Percentiles rank a stretch among this genome's conserved stretches.
phyloP scores from a whole-genome alignment of 2,888 invertebrate species.

The Cephus pulcher region DNA sequence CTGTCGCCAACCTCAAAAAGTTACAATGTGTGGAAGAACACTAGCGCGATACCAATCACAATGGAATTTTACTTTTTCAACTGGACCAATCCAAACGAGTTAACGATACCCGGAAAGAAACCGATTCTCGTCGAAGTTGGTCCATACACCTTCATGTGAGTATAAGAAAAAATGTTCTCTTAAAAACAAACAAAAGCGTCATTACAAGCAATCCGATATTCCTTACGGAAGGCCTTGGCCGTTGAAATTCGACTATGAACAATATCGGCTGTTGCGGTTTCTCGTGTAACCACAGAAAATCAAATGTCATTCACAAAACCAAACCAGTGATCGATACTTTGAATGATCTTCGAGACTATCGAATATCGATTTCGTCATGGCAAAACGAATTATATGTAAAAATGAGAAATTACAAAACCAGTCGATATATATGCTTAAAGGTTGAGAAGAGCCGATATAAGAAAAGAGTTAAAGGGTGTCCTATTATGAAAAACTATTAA shows the following conservation, averaged over 20 bases:
- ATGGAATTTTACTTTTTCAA: constrained; percentile 81
- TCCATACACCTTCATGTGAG: constrained; percentile 66
- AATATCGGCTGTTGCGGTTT: not conserved
- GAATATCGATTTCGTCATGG: not conserved
- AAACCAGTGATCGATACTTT: not conserved
- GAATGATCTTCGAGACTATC: not conserved
- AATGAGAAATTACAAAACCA: not conserved
- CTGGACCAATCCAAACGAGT: constrained; percentile 81
- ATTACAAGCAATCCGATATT: not conserved
- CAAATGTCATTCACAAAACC: not conserved
- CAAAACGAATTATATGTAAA: not conserved
- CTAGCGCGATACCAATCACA: constrained; percentile 71
- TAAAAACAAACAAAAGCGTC: not conserved
- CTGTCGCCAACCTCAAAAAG: constrained; percentile 73
- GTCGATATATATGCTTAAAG: not conserved
- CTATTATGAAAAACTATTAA: not conserved
- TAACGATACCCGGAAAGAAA: constrained; percentile 70
- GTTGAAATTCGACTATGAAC: not conserved
- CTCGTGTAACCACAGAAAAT: not conserved
- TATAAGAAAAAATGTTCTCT: not conserved
- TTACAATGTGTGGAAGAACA: constrained; percentile 78
- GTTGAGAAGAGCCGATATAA: too few species aligned
- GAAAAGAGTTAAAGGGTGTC: not conserved
- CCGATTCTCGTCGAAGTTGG: constrained; percentile 68
- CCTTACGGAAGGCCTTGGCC: not conserved